phyloP scores from a whole-genome alignment of 1,140 invertebrate species.

The Dufourea novaeangliae region DNA sequence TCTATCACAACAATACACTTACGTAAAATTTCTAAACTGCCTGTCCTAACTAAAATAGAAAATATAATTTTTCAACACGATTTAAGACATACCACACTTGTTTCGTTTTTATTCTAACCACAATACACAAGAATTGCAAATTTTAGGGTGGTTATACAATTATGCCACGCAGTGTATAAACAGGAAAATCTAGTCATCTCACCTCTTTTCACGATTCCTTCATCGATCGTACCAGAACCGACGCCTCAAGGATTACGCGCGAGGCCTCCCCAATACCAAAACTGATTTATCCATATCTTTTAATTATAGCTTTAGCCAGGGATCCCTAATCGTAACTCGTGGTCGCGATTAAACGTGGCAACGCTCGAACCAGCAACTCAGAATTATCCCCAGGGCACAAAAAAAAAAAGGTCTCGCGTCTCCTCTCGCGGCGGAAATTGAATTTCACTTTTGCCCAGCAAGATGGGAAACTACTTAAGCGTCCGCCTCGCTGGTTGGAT shows the following conservation, averaged over 20 bases:
- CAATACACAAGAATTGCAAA: too few species aligned
- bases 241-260: not conserved
- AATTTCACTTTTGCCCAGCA: constrained; percentile 56
- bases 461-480: constrained; percentile 60
- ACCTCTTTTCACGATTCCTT: too few species aligned
- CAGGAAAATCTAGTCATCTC: too few species aligned
- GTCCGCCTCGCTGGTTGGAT: constrained; percentile 60
- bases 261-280: not conserved
- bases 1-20: not conserved
- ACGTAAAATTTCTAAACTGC: too few species aligned
- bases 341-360: constrained; percentile 11
- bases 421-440: constrained; percentile 49
- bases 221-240: not conserved
- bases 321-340: not conserved
- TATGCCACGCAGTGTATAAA: too few species aligned
- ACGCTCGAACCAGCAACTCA: not conserved
- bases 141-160: too few species aligned
- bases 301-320: constrained; percentile 4
- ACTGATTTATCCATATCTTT: constrained; percentile 4
- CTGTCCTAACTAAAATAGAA: too few species aligned
- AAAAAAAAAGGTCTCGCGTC: constrained; percentile 7
- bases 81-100: too few species aligned
- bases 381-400: constrained; percentile 25
- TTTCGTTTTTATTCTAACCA: too few species aligned
- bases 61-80: too few species aligned